Conservation (phyloP, 2,888 invertebrate species). For the Pristionchus arcanus region DNA sequence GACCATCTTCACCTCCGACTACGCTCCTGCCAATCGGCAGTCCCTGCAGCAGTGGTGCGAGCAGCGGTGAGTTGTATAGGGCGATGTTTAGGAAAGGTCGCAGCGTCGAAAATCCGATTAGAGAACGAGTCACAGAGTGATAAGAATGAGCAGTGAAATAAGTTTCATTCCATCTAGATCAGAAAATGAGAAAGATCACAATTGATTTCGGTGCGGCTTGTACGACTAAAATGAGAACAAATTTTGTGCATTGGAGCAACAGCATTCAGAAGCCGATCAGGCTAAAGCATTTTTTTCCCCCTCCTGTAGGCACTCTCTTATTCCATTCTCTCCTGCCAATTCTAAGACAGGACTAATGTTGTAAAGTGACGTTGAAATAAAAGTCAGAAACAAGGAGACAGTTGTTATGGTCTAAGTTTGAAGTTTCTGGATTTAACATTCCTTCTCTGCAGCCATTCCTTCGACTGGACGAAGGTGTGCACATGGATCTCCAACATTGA, state of each 20-base stretch:
- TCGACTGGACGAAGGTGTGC: slow-evolving; percentile 77
- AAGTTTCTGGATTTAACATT: not conserved
- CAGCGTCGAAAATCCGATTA: not conserved
- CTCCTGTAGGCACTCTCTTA: too few relatives aligned
- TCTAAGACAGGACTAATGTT: too few relatives aligned
- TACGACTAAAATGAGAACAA: too few relatives aligned
- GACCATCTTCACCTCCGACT: slow-evolving; percentile 76
- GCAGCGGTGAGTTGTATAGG: slow-evolving; percentile 60
- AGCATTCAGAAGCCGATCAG: too few relatives aligned
- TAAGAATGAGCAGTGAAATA: not conserved
- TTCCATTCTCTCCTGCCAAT: too few relatives aligned
- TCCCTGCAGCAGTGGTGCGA: slow-evolving; percentile 73
- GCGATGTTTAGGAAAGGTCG: not conserved
- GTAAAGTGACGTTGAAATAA: too few relatives aligned
- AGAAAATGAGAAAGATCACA: not conserved
- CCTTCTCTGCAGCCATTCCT: slow-evolving; percentile 59
- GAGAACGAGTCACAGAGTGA: not conserved
- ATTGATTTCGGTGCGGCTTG: too few relatives aligned
- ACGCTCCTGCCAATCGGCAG: slow-evolving; percentile 74
- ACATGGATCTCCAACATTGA: slow-evolving; percentile 76
- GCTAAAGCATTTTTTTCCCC: too few relatives aligned
- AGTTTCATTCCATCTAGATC: not conserved
- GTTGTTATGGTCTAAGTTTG: not conserved
- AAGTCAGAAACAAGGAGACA: slow-evolving; percentile 50
- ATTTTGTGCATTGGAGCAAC: too few relatives aligned